phyloP scores from a whole-genome alignment of 35 echinoderm and acorn worm species.

The Ophioderma brevispina region DNA sequence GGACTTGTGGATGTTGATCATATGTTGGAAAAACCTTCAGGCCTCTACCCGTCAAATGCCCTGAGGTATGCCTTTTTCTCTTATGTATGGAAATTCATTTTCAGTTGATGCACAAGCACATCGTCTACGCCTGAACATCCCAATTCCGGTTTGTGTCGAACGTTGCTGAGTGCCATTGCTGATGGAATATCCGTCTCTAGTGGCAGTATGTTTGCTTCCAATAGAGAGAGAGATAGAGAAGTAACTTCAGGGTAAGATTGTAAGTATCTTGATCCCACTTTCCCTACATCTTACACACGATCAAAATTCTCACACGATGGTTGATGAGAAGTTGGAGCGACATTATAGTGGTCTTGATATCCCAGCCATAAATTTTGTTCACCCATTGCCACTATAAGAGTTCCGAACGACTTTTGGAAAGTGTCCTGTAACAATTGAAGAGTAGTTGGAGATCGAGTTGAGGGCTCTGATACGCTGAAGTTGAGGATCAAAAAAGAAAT shows the following conservation, averaged over 20 bases:
- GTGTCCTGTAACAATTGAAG: background rate
- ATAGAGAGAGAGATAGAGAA: background rate
- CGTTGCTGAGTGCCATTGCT: background rate
- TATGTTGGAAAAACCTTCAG: background rate
- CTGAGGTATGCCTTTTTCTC: constrained; percentile 4
- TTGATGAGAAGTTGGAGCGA: background rate
- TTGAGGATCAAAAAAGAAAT: too few species aligned
- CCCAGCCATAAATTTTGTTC: background rate
- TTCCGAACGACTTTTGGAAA: background rate
- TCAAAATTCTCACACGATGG: background rate
- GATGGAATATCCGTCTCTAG: background rate
- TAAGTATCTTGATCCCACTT: background rate
- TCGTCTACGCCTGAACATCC: background rate
- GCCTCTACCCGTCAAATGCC: background rate
- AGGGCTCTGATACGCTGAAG: too few species aligned
- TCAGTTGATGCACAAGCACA: background rate
- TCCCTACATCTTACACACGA: background rate
- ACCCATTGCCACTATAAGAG: background rate
- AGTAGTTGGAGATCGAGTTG: background rate
- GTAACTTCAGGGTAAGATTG: background rate
- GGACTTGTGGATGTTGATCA: background rate
- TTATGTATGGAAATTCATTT: background rate
- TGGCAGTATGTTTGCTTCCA: background rate
- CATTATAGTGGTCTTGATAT: background rate
- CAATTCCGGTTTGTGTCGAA: background rate